phyloP scores from a whole-genome alignment of 2,888 invertebrate genomes.

The Sepiola atlantica region DNA sequence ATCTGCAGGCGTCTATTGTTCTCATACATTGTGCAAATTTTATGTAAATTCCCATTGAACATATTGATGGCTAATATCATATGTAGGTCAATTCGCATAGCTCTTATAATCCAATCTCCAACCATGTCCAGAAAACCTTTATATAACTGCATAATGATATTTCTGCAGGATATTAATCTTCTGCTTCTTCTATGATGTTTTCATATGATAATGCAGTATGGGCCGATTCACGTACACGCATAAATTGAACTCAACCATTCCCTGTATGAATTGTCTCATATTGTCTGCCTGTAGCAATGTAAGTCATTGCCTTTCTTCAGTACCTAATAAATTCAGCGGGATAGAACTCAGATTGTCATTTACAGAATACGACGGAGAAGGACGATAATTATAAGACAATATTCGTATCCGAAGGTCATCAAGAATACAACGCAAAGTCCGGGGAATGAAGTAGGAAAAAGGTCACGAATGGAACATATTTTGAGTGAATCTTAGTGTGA shows the following conservation, averaged over 20 bases:
- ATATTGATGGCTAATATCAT: background rate
- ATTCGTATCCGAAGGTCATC: background rate
- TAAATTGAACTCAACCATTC: constrained; percentile 8
- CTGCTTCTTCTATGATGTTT: background rate
- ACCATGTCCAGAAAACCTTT: background rate
- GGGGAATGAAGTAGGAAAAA: background rate
- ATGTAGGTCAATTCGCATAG: constrained; percentile 32
- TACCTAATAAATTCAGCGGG: background rate
- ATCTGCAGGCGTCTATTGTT: background rate
- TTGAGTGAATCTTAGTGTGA: background rate
- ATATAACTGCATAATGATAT: constrained; percentile 32
- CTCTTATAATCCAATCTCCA: constrained; percentile 18
- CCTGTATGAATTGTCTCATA: background rate
- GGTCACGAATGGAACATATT: background rate
- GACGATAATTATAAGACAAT: background rate
- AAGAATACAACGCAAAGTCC: background rate
- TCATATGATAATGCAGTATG: constrained; percentile 10
- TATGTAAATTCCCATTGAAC: background rate
- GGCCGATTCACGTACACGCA: constrained; percentile 16
- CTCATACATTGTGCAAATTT: background rate
- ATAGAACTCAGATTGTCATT: background rate
- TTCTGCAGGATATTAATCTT: background rate
- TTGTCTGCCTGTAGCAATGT: background rate
- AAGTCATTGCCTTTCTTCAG: constrained; percentile 19
- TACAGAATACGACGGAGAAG: background rate